Percentiles rank a stretch among this genome's conserved stretches.
These are phyloP conservation scores for Phlogophora meticulosa DNA, from an alignment of 2,888 invertebrate species.

Conservation along the genomic window DNA sequence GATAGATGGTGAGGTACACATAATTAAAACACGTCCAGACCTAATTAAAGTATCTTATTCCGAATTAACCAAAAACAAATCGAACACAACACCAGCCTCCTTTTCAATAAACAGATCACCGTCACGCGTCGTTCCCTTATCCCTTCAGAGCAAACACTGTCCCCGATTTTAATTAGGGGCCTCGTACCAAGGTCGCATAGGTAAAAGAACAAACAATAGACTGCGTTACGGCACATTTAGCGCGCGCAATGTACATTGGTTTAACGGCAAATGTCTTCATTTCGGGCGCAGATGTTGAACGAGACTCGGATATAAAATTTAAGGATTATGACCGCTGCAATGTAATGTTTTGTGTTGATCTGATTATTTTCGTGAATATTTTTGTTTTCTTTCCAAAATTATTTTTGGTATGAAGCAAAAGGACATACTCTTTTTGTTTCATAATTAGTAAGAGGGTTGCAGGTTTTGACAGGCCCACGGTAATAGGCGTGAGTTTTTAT, in stretches of 20 bases:
- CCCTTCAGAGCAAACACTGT: slow-evolving; percentile 55
- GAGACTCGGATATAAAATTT: slow-evolving; percentile 67
- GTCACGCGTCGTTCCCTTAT: slow-evolving; percentile 36
- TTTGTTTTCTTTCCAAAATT: neutral
- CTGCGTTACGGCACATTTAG: slow-evolving; percentile 56
- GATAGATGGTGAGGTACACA: too few species aligned
- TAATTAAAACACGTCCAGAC: too few species aligned
- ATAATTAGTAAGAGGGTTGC: too few species aligned
- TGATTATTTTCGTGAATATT: slow-evolving; percentile 31
- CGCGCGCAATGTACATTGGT: slow-evolving; percentile 61
- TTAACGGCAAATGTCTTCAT: slow-evolving; percentile 68
- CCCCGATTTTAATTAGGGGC: slow-evolving; percentile 60
- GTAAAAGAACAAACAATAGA: slow-evolving; percentile 63
- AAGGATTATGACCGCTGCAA: slow-evolving; percentile 62
- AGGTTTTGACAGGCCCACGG: too few species aligned
- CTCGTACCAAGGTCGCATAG: slow-evolving; percentile 50
- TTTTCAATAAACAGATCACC: slow-evolving; percentile 45
- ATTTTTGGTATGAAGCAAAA: too few species aligned
- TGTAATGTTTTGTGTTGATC: slow-evolving; percentile 47
- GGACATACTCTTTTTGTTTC: too few species aligned
- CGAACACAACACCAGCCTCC: slow-evolving; percentile 11
- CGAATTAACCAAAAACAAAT: slow-evolving; percentile 8
- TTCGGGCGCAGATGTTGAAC: slow-evolving; percentile 64
- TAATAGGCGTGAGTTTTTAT: too few species aligned
- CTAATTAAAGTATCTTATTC: neutral